A percentile compares a stretch with the other conserved stretches of the same genome.
These are phyloP conservation scores for Megaleporinus macrocephalus DNA, from an alignment of 2,113 vertebrate genomes.

Conservation along the genomic window DNA sequence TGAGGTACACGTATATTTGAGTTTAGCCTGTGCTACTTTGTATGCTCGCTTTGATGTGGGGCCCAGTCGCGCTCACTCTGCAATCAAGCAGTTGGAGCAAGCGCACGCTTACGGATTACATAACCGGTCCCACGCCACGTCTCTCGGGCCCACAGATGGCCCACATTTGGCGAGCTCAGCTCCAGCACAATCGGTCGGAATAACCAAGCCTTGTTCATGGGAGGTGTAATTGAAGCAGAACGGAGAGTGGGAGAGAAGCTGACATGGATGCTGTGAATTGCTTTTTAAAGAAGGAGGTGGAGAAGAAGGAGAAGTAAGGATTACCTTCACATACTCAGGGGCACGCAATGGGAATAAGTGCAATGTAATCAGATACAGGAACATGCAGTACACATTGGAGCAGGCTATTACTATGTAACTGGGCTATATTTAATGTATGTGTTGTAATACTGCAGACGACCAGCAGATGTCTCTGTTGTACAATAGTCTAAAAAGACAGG, in stretches of 20 bases:
- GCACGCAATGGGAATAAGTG: neutral
- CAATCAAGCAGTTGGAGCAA: neutral
- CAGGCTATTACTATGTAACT: constrained; percentile 5
- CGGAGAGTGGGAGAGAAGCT: neutral
- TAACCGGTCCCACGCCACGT: neutral
- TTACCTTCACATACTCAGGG: neutral
- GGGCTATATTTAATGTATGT: neutral
- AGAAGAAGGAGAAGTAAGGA: neutral
- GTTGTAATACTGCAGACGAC: neutral
- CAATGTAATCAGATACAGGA: neutral
- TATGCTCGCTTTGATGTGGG: neutral
- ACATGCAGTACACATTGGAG: constrained; percentile 13
- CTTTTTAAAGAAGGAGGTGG: neutral
- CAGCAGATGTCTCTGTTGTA: constrained; percentile 67
- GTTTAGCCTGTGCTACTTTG: neutral
- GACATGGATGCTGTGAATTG: neutral
- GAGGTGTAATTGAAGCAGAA: neutral
- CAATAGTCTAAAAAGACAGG: constrained; percentile 5
- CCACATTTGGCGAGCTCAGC: neutral
- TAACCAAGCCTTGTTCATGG: neutral
- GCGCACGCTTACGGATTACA: neutral
- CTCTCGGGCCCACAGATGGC: neutral
- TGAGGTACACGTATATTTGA: neutral
- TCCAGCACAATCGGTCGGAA: neutral
- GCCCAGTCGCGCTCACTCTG: neutral